Evolutionary conservation across 1,140 invertebrate genomes (phyloP).

Genomic region (Pachypeltis micranthus): DNA sequence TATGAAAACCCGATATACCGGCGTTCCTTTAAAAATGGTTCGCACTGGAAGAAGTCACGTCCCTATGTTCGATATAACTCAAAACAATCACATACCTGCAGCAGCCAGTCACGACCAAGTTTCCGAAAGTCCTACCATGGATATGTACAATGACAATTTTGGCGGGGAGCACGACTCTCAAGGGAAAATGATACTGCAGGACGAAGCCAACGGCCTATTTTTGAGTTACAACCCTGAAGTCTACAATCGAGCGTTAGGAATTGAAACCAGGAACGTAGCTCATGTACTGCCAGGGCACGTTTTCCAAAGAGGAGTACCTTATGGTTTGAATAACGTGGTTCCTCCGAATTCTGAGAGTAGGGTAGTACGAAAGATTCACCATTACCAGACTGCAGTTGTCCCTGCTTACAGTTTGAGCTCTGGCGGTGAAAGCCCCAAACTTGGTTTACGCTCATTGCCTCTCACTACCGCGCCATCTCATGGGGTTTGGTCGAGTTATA

Average conservation of each 20-base stretch:
- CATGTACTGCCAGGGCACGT: neutral
- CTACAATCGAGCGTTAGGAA: constrained; percentile 7
- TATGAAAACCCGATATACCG: no score
- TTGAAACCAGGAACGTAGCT: neutral
- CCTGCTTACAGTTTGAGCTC: neutral
- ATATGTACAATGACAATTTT: constrained; percentile 1
- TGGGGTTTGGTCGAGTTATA: constrained; percentile 27
- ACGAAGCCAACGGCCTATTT: neutral
- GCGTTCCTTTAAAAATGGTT: no score
- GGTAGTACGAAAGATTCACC: constrained; percentile 17
- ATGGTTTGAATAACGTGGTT: neutral
- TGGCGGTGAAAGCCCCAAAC: neutral
- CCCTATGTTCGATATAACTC: neutral
- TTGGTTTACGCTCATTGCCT: constrained; percentile 32
- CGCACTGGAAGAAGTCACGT: neutral
- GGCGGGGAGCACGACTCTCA: constrained; percentile 1
- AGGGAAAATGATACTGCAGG: neutral
- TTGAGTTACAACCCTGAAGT: neutral
- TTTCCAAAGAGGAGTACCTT: neutral
- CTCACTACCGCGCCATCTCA: constrained; percentile 43
- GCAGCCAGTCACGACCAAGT: neutral
- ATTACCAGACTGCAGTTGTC: constrained; percentile 15
- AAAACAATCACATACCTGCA: neutral
- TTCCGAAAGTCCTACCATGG: neutral
- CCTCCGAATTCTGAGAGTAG: neutral